Base-by-base conservation (phyloP, 37 sponge, comb jelly and placozoan genomes). In the Cladorhizidae sp. region DNA sequence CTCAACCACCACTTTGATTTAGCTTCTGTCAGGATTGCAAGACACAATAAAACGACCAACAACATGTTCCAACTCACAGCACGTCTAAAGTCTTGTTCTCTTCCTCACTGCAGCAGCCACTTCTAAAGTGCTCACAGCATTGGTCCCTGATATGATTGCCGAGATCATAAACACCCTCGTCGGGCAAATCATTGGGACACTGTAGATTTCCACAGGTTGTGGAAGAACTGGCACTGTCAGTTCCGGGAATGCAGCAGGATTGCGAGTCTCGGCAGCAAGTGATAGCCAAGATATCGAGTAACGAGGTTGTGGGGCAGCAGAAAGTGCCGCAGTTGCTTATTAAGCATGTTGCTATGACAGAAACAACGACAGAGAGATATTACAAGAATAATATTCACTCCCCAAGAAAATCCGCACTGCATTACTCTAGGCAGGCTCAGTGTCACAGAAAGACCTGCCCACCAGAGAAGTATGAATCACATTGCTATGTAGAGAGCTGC, bases 101-200 rank as follows among this genome's bases (percentile, higher is more conserved):
- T 7, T 84, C 84, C 64, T 84, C 70, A 35, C 37, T 58, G 39
- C 85, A 84, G 35, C 85, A 84, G n/a, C 72, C 77, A 70, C 38
- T 39, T 57, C 57, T 15, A 62, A 84, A 76, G 72, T 84, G 39
- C 29, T 36, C 0, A 50, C 85, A 84, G 72, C 85, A 84, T 39
- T 76, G 58, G 15, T 71, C 37, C 37, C 71, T 71, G 26, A 71
- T 15, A 1, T 42, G 11, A 23, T 33, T 67, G 50, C 65, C 50
- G 49, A 45, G 5, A 25, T 51, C 80, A 25, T 67, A 42, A 35
- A 67, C 69, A 9, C 40, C 70, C 3, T 29, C 28, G 1, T 51
- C 54, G 12, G 57, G 40, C 31, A 49, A 40, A 36, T 26, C 70
- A 64, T 36, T 22, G 43, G 80, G 70, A 31, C 80, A 79, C 32